Conservation (phyloP, 2,113 vertebrate species). For the western clawed frog (Xenopus tropicalis) region DNA sequence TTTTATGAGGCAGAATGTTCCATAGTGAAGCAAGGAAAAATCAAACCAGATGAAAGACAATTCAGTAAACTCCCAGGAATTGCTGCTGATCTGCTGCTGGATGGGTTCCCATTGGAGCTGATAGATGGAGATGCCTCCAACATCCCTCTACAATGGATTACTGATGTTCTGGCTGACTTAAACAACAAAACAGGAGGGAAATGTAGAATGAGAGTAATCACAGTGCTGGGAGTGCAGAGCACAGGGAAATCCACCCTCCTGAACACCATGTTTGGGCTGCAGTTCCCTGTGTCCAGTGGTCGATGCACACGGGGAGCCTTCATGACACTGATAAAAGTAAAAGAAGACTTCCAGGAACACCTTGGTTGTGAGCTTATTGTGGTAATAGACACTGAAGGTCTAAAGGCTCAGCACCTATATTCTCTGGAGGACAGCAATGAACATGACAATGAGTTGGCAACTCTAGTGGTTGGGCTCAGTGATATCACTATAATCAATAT, state of each 20-base stretch:
- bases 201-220: slow-evolving; percentile 63
- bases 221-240: slow-evolving; percentile 70
- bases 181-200: slow-evolving; percentile 54
- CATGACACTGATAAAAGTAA: too few relatives aligned
- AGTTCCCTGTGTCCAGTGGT: slow-evolving; percentile 38
- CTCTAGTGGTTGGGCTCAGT: too few relatives aligned
- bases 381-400: too few relatives aligned
- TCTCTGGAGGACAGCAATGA: too few relatives aligned
- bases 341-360: too few relatives aligned
- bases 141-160: slow-evolving; percentile 71
- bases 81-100: slow-evolving; percentile 60
- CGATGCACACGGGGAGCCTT: too few relatives aligned
- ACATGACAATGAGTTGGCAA: too few relatives aligned
- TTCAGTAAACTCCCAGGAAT: slow-evolving; percentile 39
- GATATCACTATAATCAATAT: too few relatives aligned
- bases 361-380: too few relatives aligned
- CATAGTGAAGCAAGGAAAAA: slow-evolving; percentile 37
- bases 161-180: slow-evolving; percentile 59
- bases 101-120: slow-evolving; percentile 71
- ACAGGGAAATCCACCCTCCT: slow-evolving; percentile 75
- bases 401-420: too few relatives aligned
- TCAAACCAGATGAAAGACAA: not conserved
- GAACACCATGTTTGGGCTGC: slow-evolving; percentile 73
- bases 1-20: slow-evolving; percentile 66
- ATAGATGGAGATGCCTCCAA: slow-evolving; percentile 69